Evolutionary conservation across 2,888 invertebrate species (phyloP).

Genomic region (Catocala fraxini): DNA sequence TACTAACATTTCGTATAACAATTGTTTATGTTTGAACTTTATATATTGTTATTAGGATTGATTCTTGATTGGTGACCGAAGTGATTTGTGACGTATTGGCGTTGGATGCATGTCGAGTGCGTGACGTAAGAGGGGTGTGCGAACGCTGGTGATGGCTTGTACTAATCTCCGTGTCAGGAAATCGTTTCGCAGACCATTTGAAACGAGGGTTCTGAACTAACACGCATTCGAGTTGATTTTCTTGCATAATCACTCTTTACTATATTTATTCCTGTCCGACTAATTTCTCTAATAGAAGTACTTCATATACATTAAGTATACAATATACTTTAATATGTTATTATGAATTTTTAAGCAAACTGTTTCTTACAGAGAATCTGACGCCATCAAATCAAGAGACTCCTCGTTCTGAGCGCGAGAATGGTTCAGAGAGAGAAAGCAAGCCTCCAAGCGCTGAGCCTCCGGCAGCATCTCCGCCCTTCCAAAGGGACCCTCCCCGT

Average conservation of each 20-base stretch:
- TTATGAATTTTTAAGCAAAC: slow-evolving; percentile 18
- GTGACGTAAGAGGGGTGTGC: slow-evolving; percentile 86
- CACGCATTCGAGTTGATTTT: slow-evolving; percentile 83
- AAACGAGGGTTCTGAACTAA: slow-evolving; percentile 81
- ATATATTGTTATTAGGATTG: slow-evolving; percentile 60
- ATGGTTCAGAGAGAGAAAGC: slow-evolving; percentile 82
- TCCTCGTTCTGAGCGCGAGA: slow-evolving; percentile 77
- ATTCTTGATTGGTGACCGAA: slow-evolving; percentile 59
- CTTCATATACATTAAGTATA: background rate
- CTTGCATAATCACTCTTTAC: slow-evolving; percentile 80
- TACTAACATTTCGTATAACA: slow-evolving; percentile 40
- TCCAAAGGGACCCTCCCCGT: slow-evolving; percentile 80
- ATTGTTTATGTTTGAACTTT: slow-evolving; percentile 64
- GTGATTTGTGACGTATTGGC: slow-evolving; percentile 71
- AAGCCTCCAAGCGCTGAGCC: slow-evolving; percentile 82
- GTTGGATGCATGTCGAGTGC: slow-evolving; percentile 75
- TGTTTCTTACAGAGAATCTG: slow-evolving; percentile 72
- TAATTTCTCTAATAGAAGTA: slow-evolving; percentile 44
- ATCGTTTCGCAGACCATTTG: slow-evolving; percentile 87
- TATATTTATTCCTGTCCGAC: slow-evolving; percentile 69
- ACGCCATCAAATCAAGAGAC: slow-evolving; percentile 72
- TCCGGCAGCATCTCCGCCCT: slow-evolving; percentile 79
- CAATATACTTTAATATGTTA: background rate
- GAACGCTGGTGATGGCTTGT: slow-evolving; percentile 85
- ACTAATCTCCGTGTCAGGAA: slow-evolving; percentile 88